Percentiles rank a stretch among this genome's conserved stretches.
phyloP scores from a whole-genome alignment of 2,113 vertebrate species.

The Cinclus cinclus region DNA sequence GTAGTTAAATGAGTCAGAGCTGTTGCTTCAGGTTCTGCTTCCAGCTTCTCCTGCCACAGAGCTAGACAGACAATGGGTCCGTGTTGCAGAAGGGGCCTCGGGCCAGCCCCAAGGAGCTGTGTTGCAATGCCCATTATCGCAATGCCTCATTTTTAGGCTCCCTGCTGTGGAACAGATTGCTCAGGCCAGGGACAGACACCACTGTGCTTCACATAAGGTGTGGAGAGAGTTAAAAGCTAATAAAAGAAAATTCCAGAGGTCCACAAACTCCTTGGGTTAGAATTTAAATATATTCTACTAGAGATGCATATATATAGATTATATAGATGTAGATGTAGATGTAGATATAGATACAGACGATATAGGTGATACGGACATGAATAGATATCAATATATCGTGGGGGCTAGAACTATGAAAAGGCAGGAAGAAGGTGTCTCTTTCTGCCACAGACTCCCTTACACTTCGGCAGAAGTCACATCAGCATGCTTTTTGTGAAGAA shows the following conservation, averaged over 20 bases:
- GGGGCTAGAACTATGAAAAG: neutral
- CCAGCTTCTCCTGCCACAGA: constrained; percentile 14
- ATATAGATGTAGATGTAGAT: neutral
- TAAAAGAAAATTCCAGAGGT: neutral
- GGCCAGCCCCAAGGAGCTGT: neutral
- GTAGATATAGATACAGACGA: neutral
- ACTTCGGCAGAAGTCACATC: neutral
- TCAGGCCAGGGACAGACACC: neutral
- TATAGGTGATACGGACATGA: neutral
- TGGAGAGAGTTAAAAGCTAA: neutral
- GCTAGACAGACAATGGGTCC: constrained; percentile 25
- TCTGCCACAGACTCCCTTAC: neutral
- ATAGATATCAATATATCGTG: too few relatives aligned
- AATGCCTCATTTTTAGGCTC: constrained; percentile 45
- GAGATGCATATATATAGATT: neutral
- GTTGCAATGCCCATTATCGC: constrained; percentile 46
- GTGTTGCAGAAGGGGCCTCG: constrained; percentile 23
- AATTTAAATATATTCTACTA: neutral
- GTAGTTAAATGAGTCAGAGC: constrained; percentile 25
- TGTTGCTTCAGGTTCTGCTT: constrained; percentile 36
- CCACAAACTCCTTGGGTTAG: neutral
- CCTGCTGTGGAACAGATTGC: constrained; percentile 55
- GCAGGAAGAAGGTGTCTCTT: neutral
- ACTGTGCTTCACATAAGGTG: constrained; percentile 11
- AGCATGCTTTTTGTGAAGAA: neutral